Evolutionary conservation across 1,140 invertebrate genomes (phyloP), one percentile per base, ranked within the genome.

Genomic region (Zaprionus capensis): DNA sequence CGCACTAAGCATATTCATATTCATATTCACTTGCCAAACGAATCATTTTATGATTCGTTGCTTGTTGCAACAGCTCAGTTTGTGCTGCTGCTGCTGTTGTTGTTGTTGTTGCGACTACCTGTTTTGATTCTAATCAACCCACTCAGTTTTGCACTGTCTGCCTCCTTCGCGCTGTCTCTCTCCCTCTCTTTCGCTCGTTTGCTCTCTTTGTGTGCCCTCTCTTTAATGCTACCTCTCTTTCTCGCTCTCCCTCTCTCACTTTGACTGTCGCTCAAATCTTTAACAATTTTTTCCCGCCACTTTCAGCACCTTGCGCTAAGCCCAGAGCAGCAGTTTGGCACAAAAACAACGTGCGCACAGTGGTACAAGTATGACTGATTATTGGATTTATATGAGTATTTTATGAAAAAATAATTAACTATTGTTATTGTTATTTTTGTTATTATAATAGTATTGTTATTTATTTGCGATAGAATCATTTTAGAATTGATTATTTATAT

Each of bases 281-380:
- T 49, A 58, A 88, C 68, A 84, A 76, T 69, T 84, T 88, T 44
- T 88, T 88, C 84, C 84, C 84, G 84, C 84, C 85, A 90, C 85
- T 84, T 81, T 87, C 74, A 76, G 81, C 85, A 84, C 84, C 84
- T 90, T 88, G 75, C 83, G 76, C 63, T 87, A 65, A 78, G 75
- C 78, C 69, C 78, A 34, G 31, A 34, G 31, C 31, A 69, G 71
- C 75, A 78, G 55, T 75, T 87, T 84, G 53, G 74, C 74, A 75
- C 84, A 80, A 74, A 72, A 81, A 84, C 86, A 88, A 88, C 84
- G 84, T 88, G 84, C 84, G 84, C 78, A 88, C 81, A 84, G 78
- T 88, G 84, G 71, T 20, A 6, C 20, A 5, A n/a, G 15, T 24
- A 38, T 34, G 20, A 17, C 17, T 9, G 7, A 28, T 24, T 15